Base-by-base conservation (phyloP, 2,888 invertebrate species). In the Caprella mutica region DNA sequence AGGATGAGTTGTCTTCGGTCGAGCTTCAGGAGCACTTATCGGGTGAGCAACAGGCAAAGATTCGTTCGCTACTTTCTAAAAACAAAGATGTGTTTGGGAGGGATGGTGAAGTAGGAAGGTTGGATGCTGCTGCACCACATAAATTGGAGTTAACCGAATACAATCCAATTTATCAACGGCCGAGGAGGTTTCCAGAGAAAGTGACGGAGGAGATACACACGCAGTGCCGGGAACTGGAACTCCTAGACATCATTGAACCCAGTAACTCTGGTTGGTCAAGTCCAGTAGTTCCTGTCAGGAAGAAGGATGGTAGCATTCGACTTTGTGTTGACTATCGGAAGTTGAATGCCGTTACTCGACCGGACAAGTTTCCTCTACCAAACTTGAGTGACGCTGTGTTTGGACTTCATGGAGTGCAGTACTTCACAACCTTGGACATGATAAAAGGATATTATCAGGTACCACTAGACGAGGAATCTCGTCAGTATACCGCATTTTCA, bases 401-500 rank as follows among this genome's bases (percentile, higher is more conserved):
- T 43, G 26, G 26, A 2, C 14, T 43, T 3, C 4, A 5, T 24
- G n/a, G 27, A 6, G n/a, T 27, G 5, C 6, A 12, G 4, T 24
- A 24, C 27, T 43, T 43, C 23, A 14, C 24, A 6, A 43, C 43
- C n/a, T 43, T 43, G 5, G 43, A 24, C 19, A 9, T 43, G 2
- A 23, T 23, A 26, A 23, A 43, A 3, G 43, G 24, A 8, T 19
- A 24, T 5, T 43, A 43, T n/a, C 43, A 43, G 43, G 12, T 43
- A 9, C 24, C 29, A 30, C 17, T 48, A 21, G 30, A 48, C 19
- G 30, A 48, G 19, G 12, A 6, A 1, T 30, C 19, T 17, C 29
- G 30, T 3, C 24, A 48, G 26, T 48, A 29, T n/a, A 48, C 48
- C 9, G 48, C 48, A 8, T 48, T 48, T 48, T 48, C 48, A 3